These are phyloP conservation scores for Hipparchia sbordonii DNA, from an alignment of 2,888 invertebrate genomes.

Conservation along the genomic window DNA sequence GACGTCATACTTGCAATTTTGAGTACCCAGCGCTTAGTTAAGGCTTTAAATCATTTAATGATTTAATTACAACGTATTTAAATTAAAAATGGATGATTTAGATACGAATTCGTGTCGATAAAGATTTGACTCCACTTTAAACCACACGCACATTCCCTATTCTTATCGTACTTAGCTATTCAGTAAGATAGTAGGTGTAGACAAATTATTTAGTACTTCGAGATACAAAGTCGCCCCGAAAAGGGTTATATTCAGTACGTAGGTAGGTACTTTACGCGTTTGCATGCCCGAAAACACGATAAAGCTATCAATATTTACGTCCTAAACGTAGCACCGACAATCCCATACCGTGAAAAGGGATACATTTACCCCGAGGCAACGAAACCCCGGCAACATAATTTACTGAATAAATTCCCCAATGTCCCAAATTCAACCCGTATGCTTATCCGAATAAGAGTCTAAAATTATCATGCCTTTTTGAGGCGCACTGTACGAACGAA, in stretches of 20 bases:
- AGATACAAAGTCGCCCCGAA: slow-evolving; percentile 16
- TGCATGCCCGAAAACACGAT: slow-evolving; percentile 38
- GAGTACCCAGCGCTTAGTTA: too few relatives aligned
- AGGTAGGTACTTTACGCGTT: slow-evolving; percentile 27
- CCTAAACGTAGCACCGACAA: slow-evolving; percentile 39
- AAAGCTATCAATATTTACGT: slow-evolving; percentile 47
- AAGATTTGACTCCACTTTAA: too few relatives aligned
- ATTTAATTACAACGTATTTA: too few relatives aligned
- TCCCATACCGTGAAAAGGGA: slow-evolving; percentile 48
- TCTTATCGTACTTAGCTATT: neutral
- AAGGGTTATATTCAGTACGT: slow-evolving; percentile 27
- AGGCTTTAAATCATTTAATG: too few relatives aligned
- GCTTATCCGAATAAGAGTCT: slow-evolving; percentile 9
- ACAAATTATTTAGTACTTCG: neutral
- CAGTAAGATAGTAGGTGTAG: neutral
- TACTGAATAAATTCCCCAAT: slow-evolving; percentile 17
- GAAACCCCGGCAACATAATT: slow-evolving; percentile 31
- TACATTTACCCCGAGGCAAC: slow-evolving; percentile 43
- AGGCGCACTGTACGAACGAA: slow-evolving; percentile 30
- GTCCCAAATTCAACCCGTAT: slow-evolving; percentile 22
- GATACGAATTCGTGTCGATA: too few relatives aligned
- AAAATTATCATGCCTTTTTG: slow-evolving; percentile 17
- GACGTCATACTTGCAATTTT: too few relatives aligned
- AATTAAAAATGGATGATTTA: too few relatives aligned
- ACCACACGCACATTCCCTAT: too few relatives aligned